Percentiles rank a stretch among this genome's conserved stretches.
Evolutionary conservation across 2,113 vertebrate genomes (phyloP).

Genomic region (Ammodramus savannarum): DNA sequence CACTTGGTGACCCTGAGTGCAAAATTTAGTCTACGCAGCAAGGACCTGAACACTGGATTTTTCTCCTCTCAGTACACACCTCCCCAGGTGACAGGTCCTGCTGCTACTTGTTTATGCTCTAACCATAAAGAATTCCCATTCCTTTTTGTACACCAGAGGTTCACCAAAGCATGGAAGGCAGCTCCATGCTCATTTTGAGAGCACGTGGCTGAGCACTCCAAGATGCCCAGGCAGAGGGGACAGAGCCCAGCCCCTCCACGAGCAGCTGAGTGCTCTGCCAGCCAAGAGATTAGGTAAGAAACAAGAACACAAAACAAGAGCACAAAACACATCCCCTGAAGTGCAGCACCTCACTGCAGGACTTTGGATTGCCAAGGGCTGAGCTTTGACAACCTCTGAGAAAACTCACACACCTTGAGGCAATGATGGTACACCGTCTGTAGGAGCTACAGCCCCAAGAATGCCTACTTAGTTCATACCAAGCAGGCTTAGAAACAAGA

Average conservation of each 20-base stretch:
- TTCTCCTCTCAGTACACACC: not conserved
- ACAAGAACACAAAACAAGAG: not conserved
- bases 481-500: not conserved
- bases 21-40: accelerated
- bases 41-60: not conserved
- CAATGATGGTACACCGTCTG: not conserved
- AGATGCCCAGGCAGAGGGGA: not conserved
- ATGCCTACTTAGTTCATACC: not conserved
- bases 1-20: not conserved
- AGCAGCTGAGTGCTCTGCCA: not conserved
- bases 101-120: not conserved
- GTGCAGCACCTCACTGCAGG: not conserved
- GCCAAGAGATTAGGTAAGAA: not conserved
- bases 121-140: not conserved
- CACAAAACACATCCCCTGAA: not conserved
- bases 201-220: accelerated
- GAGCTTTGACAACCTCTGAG: not conserved
- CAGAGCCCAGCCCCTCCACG: not conserved
- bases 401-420: not conserved
- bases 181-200: not conserved
- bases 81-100: not conserved
- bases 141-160: not conserved
- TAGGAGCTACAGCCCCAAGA: not conserved
- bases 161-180: not conserved
- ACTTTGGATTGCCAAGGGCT: not conserved